Evolutionary conservation across 2,888 invertebrate genomes (phyloP).

Genomic region (Aproaerema taeniolella): DNA sequence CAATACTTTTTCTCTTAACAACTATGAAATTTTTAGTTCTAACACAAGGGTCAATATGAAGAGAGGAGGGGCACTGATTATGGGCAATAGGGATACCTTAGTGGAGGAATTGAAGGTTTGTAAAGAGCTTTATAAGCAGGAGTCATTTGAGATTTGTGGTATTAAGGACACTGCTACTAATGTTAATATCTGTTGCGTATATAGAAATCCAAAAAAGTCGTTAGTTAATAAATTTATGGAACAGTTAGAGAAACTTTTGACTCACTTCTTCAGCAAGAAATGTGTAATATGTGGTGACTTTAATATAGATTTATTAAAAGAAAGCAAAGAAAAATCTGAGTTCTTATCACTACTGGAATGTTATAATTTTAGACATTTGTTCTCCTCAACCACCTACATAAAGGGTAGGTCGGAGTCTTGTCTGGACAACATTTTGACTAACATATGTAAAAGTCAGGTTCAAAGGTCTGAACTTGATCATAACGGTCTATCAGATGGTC

Average conservation of each 20-base stretch:
- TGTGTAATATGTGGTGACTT: no score
- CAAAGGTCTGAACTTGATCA: background rate
- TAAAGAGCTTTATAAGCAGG: conserved; percentile 5
- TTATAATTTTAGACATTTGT: conserved; percentile 8
- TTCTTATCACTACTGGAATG: conserved; percentile 6
- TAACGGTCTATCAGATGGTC: conserved; percentile 13
- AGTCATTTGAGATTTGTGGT: conserved; percentile 12
- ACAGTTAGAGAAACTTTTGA: conserved; percentile 12
- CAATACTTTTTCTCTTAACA: background rate
- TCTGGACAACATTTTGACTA: conserved; percentile 11
- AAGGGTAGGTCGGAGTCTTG: background rate
- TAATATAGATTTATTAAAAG: no score
- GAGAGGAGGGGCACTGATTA: background rate
- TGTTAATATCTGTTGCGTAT: conserved; percentile 5
- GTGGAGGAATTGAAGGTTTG: conserved; percentile 1
- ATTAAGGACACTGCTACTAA: conserved; percentile 4
- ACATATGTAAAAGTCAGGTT: background rate
- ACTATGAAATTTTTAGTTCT: background rate
- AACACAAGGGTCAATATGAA: background rate
- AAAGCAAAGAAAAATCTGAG: background rate
- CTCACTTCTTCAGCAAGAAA: conserved; percentile 16
- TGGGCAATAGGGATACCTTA: background rate
- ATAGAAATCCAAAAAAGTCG: background rate
- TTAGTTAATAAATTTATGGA: conserved; percentile 1
- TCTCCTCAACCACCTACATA: conserved; percentile 1